Evolutionary conservation across 2,888 invertebrate genomes (phyloP), one percentile per base, ranked within the genome.

Genomic region (Acheta domesticus): DNA sequence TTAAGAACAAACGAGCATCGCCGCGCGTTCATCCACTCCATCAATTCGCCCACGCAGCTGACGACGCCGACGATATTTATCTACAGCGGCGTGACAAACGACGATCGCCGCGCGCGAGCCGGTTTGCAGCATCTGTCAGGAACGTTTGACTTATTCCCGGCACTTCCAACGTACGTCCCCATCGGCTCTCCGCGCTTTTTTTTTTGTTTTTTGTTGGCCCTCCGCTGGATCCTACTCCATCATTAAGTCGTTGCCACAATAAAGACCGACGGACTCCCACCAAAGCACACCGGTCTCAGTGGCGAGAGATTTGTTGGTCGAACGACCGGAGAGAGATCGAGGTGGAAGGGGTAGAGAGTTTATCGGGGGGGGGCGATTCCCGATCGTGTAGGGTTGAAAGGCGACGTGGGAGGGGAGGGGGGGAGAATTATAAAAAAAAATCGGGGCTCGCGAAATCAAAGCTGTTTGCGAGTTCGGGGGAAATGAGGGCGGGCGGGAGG

Each of bases 221-320:
- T 36, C 36, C 36, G 36, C 36, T 62, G 16, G 62, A 62, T n/a
- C 62, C 62, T n/a, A n/a, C n/a, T n/a, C 62, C 62, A 62, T 62
- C 62, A 62, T 62, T 62, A 62, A 62, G 62, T 62, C 62, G 62
- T 62, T 62, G 62, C 62, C 62, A 62, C 62, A 62, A 62, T 62
- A 62, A 62, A 62, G 62, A 62, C 16, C 62, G 16, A n/a, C 62
- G 62, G 16, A 14, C 62, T 62, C n/a, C 62, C 36, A 36, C 62
- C 62, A 62, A 62, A 36, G 11, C n/a, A 62, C 62, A 5, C 62
- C 62, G 62, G 62, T n/a, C 8, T 62, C 62, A 11, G 16, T n/a
- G 62, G 62, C 62, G 36, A 12, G 62, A 62, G 62, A 62, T 62
- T 62, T 62, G 62, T 62, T n/a, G 62, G 62, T 62, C 16, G 62